Evolutionary conservation across 2,888 invertebrate genomes (phyloP).

Genomic region (Drosophila fulvimacula): DNA sequence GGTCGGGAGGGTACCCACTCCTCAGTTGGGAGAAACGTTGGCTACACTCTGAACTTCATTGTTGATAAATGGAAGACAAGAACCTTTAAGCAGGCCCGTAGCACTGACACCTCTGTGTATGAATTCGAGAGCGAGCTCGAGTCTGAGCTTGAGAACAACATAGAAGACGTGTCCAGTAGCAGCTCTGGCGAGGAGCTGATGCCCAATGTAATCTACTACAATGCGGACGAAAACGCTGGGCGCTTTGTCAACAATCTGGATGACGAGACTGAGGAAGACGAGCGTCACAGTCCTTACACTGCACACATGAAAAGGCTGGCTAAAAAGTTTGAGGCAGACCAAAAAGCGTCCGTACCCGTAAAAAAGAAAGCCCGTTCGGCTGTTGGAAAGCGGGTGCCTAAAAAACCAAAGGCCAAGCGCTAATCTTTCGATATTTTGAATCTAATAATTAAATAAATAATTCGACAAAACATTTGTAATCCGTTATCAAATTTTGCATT

Average conservation of each 20-base stretch:
- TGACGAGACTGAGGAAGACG: constrained; percentile 7
- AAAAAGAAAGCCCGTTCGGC: background rate
- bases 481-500: background rate
- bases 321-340: constrained; percentile 19
- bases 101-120: background rate
- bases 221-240: constrained; percentile 39
- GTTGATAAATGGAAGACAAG: constrained; percentile 65
- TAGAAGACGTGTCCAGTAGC: constrained; percentile 4
- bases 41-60: constrained; percentile 61
- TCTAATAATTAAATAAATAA: constrained; percentile 25
- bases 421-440: constrained; percentile 13
- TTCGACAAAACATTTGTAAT: background rate
- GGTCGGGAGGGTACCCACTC: background rate
- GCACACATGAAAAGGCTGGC: constrained; percentile 19
- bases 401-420: constrained; percentile 21
- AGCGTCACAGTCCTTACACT: background rate
- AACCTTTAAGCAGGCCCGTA: constrained; percentile 8
- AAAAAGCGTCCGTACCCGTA: background rate
- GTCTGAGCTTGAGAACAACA: background rate
- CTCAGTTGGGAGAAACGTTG: constrained; percentile 6
- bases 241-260: constrained; percentile 63
- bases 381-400: background rate
- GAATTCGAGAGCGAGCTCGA: constrained; percentile 3
- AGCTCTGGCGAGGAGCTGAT: constrained; percentile 56
- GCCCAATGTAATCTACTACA: constrained; percentile 69